Evolutionary conservation across 2,113 vertebrate species (phyloP).

Genomic region (Tachysurus vachellii): DNA sequence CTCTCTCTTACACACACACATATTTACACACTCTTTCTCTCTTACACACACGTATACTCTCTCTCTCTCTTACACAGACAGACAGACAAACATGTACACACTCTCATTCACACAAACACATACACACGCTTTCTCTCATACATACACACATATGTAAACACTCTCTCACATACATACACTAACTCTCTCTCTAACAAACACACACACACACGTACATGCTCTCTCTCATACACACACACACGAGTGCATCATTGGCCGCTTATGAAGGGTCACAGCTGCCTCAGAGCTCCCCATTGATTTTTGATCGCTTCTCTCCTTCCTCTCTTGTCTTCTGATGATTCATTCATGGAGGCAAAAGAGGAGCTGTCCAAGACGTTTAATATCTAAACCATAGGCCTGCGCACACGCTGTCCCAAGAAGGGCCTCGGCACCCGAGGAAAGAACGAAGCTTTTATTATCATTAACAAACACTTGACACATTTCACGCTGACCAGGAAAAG

Average conservation of each 20-base stretch:
- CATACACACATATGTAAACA: no score
- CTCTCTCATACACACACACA: not conserved
- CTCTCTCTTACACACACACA: no score
- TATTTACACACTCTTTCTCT: no score
- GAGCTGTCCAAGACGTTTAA: slow-evolving; percentile 64
- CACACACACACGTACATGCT: no score
- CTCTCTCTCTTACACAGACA: no score
- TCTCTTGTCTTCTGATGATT: slow-evolving; percentile 70
- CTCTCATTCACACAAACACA: no score
- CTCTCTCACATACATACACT: no score
- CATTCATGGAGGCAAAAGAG: slow-evolving; percentile 75
- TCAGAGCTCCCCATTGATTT: slow-evolving; percentile 65
- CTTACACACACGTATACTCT: no score
- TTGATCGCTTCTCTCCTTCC: slow-evolving; percentile 63
- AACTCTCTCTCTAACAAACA: no score
- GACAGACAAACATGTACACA: no score
- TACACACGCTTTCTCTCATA: no score
- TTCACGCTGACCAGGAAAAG: not conserved
- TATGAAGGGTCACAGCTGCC: slow-evolving; percentile 48
- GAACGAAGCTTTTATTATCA: slow-evolving; percentile 3
- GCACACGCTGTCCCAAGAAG: not conserved
- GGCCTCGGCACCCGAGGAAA: not conserved
- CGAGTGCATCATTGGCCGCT: not conserved
- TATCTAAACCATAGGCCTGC: slow-evolving; percentile 61
- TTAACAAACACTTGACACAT: slow-evolving; percentile 10